These are phyloP conservation scores for Chrysina gloriosa DNA, from an alignment of 2,888 invertebrate genomes.

Conservation along the genomic window DNA sequence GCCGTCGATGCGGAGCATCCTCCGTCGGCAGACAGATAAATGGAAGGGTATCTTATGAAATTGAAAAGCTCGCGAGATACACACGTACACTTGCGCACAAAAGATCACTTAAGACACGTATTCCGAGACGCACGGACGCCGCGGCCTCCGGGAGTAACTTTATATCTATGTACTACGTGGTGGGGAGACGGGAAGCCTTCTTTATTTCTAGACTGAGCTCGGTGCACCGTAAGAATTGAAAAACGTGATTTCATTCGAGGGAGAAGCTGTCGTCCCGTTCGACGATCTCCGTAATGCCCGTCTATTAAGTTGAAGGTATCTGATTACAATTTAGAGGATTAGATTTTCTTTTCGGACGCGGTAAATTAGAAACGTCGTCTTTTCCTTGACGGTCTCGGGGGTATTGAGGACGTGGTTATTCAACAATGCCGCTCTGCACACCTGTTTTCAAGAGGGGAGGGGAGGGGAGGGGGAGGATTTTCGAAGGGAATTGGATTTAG, in stretches of 20 bases:
- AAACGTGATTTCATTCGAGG: slow-evolving; percentile 34
- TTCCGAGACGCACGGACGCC: no score
- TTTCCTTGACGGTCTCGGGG: background rate
- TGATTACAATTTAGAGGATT: slow-evolving; percentile 23
- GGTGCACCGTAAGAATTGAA: slow-evolving; percentile 39
- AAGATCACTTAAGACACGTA: background rate
- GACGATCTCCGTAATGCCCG: background rate
- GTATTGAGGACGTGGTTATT: no score
- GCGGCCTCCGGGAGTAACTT: background rate
- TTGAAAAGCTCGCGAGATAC: slow-evolving; percentile 47
- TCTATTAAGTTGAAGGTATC: slow-evolving; percentile 15
- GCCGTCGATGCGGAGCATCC: slow-evolving; percentile 55
- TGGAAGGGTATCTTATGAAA: slow-evolving; percentile 51
- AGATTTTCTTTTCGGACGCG: slow-evolving; percentile 12
- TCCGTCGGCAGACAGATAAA: slow-evolving; percentile 52
- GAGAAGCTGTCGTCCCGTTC: background rate
- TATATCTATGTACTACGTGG: slow-evolving; percentile 8
- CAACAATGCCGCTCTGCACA: no score
- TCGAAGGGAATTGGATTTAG: no score
- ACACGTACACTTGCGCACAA: background rate
- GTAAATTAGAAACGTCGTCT: background rate
- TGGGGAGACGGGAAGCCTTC: background rate
- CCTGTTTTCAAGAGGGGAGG: no score
- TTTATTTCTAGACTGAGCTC: slow-evolving; percentile 34
- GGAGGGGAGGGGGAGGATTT: no score